Percentiles rank a stretch among this genome's conserved stretches.
These are phyloP conservation scores for Tachina lurida DNA, from an alignment of 2,888 invertebrate genomes.

Conservation along the genomic window DNA sequence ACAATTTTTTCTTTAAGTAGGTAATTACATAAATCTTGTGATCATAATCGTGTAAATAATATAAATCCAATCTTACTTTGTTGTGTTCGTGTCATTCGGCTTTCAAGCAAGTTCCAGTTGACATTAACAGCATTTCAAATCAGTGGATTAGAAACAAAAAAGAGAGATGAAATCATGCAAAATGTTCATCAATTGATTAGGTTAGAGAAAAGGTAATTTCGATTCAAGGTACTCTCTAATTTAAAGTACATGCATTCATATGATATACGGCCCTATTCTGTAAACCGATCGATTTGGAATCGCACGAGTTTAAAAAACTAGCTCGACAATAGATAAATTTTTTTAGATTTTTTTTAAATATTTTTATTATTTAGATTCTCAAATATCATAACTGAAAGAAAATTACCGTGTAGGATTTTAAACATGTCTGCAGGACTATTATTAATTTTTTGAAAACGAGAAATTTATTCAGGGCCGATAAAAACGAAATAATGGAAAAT, in stretches of 20 bases:
- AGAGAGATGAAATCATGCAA: conserved; percentile 28
- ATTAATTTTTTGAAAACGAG: no score
- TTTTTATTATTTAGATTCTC: no score
- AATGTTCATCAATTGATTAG: conserved; percentile 28
- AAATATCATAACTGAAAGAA: no score
- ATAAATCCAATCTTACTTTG: conserved; percentile 56
- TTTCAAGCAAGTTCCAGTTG: conserved; percentile 57
- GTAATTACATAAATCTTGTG: conserved; percentile 65
- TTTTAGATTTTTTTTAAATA: no score
- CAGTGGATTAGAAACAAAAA: conserved; percentile 45
- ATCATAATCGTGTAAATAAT: conserved; percentile 64
- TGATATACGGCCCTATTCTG: no score
- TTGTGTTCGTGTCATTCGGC: conserved; percentile 55
- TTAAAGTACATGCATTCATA: no score
- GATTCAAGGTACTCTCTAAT: not conserved
- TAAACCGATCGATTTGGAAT: no score
- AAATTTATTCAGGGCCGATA: no score
- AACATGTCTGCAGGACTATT: no score
- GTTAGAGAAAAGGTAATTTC: conserved; percentile 30
- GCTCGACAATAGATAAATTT: no score
- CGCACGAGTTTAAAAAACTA: no score
- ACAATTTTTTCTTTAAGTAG: conserved; percentile 29
- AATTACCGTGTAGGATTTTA: no score
- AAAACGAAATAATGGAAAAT: not conserved
- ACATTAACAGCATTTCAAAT: conserved; percentile 59